These are phyloP conservation scores for Schizothorax lantsangensis DNA, from an alignment of 2,797 vertebrate genomes.

Conservation along the genomic window DNA sequence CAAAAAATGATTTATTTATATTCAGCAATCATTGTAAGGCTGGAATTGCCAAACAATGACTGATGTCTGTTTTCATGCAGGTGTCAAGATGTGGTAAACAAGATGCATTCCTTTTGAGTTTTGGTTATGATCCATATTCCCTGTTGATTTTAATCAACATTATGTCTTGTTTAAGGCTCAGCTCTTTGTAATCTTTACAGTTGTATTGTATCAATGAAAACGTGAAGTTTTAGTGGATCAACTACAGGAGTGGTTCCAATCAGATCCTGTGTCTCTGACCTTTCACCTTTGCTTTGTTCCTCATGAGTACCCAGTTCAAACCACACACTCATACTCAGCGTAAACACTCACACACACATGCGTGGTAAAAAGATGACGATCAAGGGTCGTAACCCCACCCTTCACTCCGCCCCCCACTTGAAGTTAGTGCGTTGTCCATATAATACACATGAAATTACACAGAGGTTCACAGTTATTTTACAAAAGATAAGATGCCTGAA, in stretches of 20 bases:
- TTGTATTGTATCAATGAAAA: conserved; percentile 41
- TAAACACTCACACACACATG: conserved; percentile 71
- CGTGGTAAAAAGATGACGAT: conserved; percentile 73
- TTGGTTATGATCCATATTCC: conserved; percentile 11
- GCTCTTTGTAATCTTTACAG: background rate
- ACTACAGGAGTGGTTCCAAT: conserved; percentile 66
- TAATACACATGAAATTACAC: conserved; percentile 78
- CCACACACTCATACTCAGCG: conserved; percentile 63
- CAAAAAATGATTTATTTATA: conserved; percentile 33
- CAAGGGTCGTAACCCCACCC: conserved; percentile 59
- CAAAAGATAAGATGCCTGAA: conserved; percentile 78
- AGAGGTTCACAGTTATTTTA: conserved; percentile 80
- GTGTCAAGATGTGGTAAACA: background rate
- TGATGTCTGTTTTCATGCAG: background rate
- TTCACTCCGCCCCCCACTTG: conserved; percentile 66
- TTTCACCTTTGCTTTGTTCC: conserved; percentile 52
- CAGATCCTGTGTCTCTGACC: conserved; percentile 52
- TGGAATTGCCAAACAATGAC: conserved; percentile 34
- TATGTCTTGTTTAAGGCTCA: conserved; percentile 6
- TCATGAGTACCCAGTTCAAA: conserved; percentile 54
- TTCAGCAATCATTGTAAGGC: conserved; percentile 41
- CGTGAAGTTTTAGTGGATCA: conserved; percentile 54
- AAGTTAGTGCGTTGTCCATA: conserved; percentile 74
- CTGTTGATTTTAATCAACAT: background rate
- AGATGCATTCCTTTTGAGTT: background rate